Base-by-base conservation (phyloP, 2,888 invertebrate genomes). In the Lingula anatina region DNA sequence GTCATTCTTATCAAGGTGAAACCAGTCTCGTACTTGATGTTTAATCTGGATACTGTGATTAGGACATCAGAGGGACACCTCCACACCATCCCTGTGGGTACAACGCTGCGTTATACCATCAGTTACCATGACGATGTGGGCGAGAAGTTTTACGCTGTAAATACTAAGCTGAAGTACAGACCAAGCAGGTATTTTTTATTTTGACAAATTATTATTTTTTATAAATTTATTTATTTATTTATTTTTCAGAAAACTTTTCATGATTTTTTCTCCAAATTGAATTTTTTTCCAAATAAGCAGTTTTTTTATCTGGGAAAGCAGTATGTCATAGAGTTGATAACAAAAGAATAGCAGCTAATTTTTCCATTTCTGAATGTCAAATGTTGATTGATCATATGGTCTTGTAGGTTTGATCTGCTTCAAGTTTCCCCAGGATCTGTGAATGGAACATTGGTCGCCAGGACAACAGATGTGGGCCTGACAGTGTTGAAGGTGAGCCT, bases 81-180 rank as follows among this genome's bases (percentile, higher is more conserved):
- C 23, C 49, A 59, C 12, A 55, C 57, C 5, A 56, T 84, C 26
- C 85, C 85, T 5, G 79, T 82, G 50, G 84, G 84, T 5, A 77
- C 81, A 64, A 78, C 79, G 40, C 70, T 84, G 26, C 73, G 78
- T 50, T 79, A 83, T 47, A 64, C 71, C 5, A 71, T 83, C 9
- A 80, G 80, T 27, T 83, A 79, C 65, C 83, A 83, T 57, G 84
- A 85, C 61, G 81, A 80, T 50, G 74, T 81, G 18, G 85, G 85
- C 12, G 75, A 77, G 24, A 75, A 72, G 56, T 85, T 85, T 62
- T 79, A 81, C 55, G 80, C 83, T 12, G 79, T 81, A 2, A 79
- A 79, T 53, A 71, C 79, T 9, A 74, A 77, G 51, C 68, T 83
- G 23, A 78, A 78, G 44, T 78, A 78, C 40, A 70, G 79, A 37